phyloP scores from a whole-genome alignment of 2,888 invertebrate genomes.

The Brachylomia viminalis region DNA sequence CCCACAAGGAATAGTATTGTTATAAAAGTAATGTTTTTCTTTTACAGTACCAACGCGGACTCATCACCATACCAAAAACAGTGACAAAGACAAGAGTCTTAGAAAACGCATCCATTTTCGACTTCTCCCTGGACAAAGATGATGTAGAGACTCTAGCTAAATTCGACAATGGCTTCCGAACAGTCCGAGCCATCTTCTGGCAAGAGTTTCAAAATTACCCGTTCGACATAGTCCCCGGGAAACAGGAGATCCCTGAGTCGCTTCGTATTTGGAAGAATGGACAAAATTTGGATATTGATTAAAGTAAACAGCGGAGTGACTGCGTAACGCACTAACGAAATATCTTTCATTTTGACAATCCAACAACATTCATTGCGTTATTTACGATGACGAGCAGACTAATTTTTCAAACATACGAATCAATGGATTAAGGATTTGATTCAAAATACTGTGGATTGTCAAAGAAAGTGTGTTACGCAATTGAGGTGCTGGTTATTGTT shows the following conservation, averaged over 20 bases:
- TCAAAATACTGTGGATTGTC: not conserved
- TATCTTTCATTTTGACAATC: not conserved
- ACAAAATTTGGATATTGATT: conserved; percentile 62
- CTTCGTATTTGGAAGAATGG: conserved; percentile 62
- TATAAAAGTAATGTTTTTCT: not conserved
- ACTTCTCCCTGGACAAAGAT: conserved; percentile 75
- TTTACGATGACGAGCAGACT: not conserved
- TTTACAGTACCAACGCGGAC: conserved; percentile 72
- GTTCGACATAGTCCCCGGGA: conserved; percentile 53
- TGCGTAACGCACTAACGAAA: not conserved
- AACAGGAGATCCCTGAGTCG: conserved; percentile 38
- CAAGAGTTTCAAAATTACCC: conserved; percentile 72
- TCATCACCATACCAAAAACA: conserved; percentile 81
- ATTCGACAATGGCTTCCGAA: conserved; percentile 80
- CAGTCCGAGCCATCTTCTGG: conserved; percentile 74
- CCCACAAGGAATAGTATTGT: no score
- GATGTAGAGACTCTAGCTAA: conserved; percentile 74
- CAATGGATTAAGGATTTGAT: not conserved
- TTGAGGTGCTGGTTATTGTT: not conserved
- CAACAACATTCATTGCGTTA: not conserved
- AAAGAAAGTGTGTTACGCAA: not conserved
- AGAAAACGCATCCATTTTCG: conserved; percentile 84
- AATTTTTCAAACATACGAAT: not conserved
- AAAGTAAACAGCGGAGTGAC: not conserved
- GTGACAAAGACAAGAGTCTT: conserved; percentile 75